Percentiles rank a stretch among this genome's conserved stretches.
These are phyloP conservation scores for Cheilosia variabilis DNA, from an alignment of 2,888 invertebrate species.

Conservation along the genomic window DNA sequence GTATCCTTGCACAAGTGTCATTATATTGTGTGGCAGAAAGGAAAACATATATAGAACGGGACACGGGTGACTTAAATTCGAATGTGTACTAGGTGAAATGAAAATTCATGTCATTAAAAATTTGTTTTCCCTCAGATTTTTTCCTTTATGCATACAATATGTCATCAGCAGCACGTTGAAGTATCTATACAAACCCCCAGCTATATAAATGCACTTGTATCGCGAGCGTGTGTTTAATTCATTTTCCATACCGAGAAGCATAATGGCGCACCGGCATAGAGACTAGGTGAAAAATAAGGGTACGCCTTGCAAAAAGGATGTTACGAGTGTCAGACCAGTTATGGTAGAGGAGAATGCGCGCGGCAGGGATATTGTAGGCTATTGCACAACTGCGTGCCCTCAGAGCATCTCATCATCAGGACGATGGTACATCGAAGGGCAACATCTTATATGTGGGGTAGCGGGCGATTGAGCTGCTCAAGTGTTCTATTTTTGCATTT, in stretches of 20 bases:
- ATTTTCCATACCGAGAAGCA: constrained; percentile 51
- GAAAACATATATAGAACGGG: constrained; percentile 58
- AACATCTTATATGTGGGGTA: not conserved
- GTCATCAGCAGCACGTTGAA: constrained; percentile 60
- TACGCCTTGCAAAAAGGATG: constrained; percentile 66
- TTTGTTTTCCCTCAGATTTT: constrained; percentile 63
- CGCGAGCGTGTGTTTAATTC: constrained; percentile 53
- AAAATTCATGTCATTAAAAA: constrained; percentile 75
- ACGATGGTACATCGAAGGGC: constrained; percentile 48
- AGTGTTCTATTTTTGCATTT: constrained; percentile 66
- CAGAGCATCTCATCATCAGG: constrained; percentile 43
- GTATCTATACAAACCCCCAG: constrained; percentile 37
- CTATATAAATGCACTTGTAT: constrained; percentile 17
- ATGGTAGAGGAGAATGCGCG: constrained; percentile 33
- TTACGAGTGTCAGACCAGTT: constrained; percentile 76
- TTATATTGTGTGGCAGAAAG: constrained; percentile 39
- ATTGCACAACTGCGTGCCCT: constrained; percentile 52
- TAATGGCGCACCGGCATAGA: constrained; percentile 24
- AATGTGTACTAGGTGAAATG: constrained; percentile 75
- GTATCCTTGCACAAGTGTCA: constrained; percentile 66
- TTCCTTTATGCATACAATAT: constrained; percentile 58
- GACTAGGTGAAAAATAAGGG: constrained; percentile 64
- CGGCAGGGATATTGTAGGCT: constrained; percentile 36
- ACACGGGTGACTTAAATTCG: constrained; percentile 71
- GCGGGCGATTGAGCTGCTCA: constrained; percentile 32